phyloP scores from a whole-genome alignment of 2,113 vertebrate genomes.

The Hippolais icterina region DNA sequence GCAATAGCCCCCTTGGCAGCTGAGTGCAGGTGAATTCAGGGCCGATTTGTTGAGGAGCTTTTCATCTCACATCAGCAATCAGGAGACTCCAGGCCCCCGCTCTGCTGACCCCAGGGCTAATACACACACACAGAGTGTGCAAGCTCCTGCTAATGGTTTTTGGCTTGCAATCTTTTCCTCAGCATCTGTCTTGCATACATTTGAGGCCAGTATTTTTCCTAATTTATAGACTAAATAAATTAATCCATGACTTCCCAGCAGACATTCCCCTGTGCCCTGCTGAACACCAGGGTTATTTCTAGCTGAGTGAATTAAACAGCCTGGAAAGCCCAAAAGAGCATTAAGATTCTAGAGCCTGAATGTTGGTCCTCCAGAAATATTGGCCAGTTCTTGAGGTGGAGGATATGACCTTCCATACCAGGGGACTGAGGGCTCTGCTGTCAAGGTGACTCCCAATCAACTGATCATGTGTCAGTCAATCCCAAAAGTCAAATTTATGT shows the following conservation, averaged over 20 bases:
- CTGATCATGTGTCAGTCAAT: neutral
- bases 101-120: constrained; percentile 8
- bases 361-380: neutral
- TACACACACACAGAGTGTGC: neutral
- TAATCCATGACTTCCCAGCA: neutral
- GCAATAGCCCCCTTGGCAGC: constrained; percentile 28
- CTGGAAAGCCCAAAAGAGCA: neutral
- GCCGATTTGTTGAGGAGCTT: neutral
- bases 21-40: constrained; percentile 23
- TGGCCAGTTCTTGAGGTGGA: neutral
- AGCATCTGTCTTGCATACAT: constrained; percentile 32
- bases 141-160: constrained; percentile 18
- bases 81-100: neutral
- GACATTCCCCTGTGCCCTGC: neutral
- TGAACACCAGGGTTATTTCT: constrained; percentile 24
- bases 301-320: constrained; percentile 17
- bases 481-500: neutral
- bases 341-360: neutral
- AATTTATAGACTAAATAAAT: constrained; percentile 48
- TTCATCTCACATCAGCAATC: neutral
- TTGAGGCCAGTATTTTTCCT: neutral
- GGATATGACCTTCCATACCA: neutral
- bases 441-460: neutral
- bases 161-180: constrained; percentile 3
- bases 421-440: neutral